Evolutionary conservation across 2,113 vertebrate genomes (phyloP), one percentile per base, ranked within the genome.

Genomic region (Rhinoderma darwinii): DNA sequence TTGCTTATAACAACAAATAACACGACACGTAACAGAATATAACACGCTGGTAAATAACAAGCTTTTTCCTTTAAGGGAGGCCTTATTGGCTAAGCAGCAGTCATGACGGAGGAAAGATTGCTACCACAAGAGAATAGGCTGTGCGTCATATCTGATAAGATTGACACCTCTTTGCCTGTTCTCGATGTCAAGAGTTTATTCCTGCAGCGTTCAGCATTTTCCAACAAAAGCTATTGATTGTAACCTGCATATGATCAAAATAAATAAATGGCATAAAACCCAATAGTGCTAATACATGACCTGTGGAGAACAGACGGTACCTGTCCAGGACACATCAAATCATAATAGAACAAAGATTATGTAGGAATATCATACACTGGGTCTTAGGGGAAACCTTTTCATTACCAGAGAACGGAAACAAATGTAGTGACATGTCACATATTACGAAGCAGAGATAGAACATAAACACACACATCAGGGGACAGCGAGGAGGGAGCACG

Each of bases 211-310:
- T 47, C 32, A 61, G 72, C 68, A 47, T 44, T 85, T 75, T 43
- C n/a, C 39, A 43, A 10, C 11, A 17, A 70, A 79, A 70, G 14
- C 22, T 30, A 86, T 68, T 39, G 84, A 79, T 86, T 63, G 43
- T 61, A 10, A 77, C 15, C 54, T n/a, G 51, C n/a, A 86, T 51
- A 70, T 70, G 59, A 76, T 70, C 41, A 86, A 39, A 86, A 79
- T 68, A 78, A 50, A 79, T 43, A n/a, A 51, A 79, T 41, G 35
- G 35, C 35, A 86, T 47, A 50, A 86, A 54, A 86, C 18, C 61
- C 30, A 39, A 70, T 12, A 86, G 20, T 66, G 56, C 51, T 37
- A n/a, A 44, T 25, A 43, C 14, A 70, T 77, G 84, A 63, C 35
- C 56, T 20, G 1, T 63, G 25, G 17, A 83, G 61, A 44, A 37